phyloP scores from a whole-genome alignment of 2,113 vertebrate genomes.

The Xiphias gladius region DNA sequence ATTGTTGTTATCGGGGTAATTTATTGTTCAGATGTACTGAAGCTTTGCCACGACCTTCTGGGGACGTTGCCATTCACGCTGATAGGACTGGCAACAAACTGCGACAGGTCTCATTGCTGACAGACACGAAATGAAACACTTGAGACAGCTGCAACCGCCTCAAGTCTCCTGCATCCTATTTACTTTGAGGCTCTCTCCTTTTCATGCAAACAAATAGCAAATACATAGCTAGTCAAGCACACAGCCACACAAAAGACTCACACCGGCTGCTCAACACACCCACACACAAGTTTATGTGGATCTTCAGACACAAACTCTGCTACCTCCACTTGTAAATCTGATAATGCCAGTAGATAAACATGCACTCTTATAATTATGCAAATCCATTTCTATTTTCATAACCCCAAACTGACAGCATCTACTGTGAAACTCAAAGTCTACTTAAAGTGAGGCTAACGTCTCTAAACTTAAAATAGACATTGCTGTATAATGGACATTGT shows the following conservation, averaged over 20 bases:
- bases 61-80: slow-evolving; percentile 74
- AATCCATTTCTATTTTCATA: background rate
- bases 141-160: slow-evolving; percentile 54
- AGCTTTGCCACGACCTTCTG: slow-evolving; percentile 65
- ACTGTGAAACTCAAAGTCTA: background rate
- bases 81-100: slow-evolving; percentile 69
- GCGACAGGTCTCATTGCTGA: slow-evolving; percentile 64
- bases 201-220: slow-evolving; percentile 55
- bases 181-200: slow-evolving; percentile 41
- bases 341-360: background rate
- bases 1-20: slow-evolving; percentile 69
- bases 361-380: background rate
- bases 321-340: background rate
- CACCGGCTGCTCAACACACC: background rate
- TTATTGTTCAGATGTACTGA: slow-evolving; percentile 65
- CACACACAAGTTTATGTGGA: slow-evolving; percentile 10
- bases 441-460: background rate
- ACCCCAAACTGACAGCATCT: background rate
- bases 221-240: slow-evolving; percentile 26
- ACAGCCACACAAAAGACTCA: background rate
- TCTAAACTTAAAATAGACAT: background rate
- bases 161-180: slow-evolving; percentile 65
- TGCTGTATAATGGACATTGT: background rate
- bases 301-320: background rate
- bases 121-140: slow-evolving; percentile 48